Evolutionary conservation across 2,797 vertebrate genomes (phyloP).

Genomic region (Ceryle rudis): DNA sequence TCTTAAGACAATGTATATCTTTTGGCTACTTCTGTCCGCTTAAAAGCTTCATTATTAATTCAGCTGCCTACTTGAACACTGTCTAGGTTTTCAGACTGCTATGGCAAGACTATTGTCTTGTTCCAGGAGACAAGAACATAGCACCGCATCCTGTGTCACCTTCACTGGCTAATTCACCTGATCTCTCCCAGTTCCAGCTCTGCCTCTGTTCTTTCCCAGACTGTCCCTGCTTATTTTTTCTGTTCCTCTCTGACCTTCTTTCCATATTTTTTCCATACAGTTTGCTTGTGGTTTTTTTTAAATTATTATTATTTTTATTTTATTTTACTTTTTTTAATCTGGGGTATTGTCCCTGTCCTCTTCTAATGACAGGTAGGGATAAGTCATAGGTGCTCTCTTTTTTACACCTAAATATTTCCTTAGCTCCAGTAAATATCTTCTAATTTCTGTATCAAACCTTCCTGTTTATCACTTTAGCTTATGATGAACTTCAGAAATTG

Average conservation of each 20-base stretch:
- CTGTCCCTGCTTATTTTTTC: not conserved
- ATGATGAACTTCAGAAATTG: not conserved
- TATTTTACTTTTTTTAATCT: not conserved
- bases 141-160: conserved; percentile 31
- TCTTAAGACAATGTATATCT: not conserved
- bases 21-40: conserved; percentile 14
- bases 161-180: conserved; percentile 48
- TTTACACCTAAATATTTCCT: not conserved
- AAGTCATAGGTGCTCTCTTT: not conserved
- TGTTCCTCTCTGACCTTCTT: conserved; percentile 26
- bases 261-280: not conserved
- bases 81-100: conserved; percentile 62
- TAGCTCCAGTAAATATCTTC: not conserved
- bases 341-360: not conserved
- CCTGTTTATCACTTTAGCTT: not conserved
- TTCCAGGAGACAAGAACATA: conserved; percentile 27
- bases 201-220: not conserved
- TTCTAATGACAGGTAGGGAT: not conserved
- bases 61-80: conserved; percentile 35
- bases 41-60: conserved; percentile 69
- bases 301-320: no score
- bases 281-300: not conserved
- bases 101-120: conserved; percentile 32
- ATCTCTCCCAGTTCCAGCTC: conserved; percentile 17
- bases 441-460: not conserved